Base-by-base conservation (phyloP, 2,113 vertebrate genomes). In the Falcunculus frontatus region DNA sequence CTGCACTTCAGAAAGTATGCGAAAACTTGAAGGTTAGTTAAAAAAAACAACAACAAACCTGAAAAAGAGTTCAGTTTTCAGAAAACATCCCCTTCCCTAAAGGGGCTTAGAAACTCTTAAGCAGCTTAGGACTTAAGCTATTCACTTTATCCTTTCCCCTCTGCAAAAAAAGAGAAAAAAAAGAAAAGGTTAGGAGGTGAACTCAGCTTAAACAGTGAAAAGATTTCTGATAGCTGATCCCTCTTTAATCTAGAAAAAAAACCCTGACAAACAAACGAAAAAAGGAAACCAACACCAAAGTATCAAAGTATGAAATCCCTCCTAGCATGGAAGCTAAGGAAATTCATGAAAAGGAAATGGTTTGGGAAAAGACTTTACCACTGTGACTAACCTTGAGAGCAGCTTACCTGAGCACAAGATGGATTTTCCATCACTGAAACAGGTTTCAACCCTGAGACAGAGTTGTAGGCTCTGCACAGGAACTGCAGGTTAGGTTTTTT, bases 101-200 rank as follows among this genome's bases (percentile, higher is more conserved):
- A 90, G 90, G 89, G 60, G 86, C 68, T 96, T 94, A 96, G 84
- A 87, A 95, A 68, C 68, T 93, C 92, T 63, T 92, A 97, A 97
- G 89, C 74, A 87, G 77, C 77, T 96, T 96, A 95, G 65, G 49
- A 84, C 26, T 90, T 95, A 79, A 87, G 62, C 80, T 73, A 50
- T 92, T 93, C 26, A 29, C 39, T 30, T 90, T 77, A 90, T 94
- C 70, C 52, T 53, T 60, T n/a, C 19, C 32, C 10, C 11, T 32
- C 21, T 2, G 3, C 0, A 10, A 25, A 79, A 35, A 44, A 44
- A 13, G 21, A 18, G 11, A 5, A 22, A 22, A 35, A 59, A 22
- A 49, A 39, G 65, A 42, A 55, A 4, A 39, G 62, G 82, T 86
- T 88, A 88, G 29, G 60, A 87, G 83, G 76, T 89, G 79, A 94